These are phyloP conservation scores for Megalops cyprinoides DNA, from an alignment of 2,797 vertebrate species.

Conservation along the genomic window DNA sequence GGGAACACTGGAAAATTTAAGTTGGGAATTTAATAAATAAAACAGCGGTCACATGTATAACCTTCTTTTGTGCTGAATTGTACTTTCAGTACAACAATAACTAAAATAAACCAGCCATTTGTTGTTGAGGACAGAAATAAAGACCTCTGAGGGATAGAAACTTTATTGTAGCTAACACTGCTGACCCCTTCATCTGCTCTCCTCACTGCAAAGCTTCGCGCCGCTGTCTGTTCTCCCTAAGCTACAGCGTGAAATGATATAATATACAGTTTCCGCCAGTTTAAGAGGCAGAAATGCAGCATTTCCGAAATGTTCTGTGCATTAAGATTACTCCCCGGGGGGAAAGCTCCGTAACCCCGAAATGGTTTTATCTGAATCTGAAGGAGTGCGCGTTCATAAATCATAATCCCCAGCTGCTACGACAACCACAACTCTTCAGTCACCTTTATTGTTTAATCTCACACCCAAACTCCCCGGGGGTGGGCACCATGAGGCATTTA, in stretches of 20 bases:
- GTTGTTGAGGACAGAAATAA: slow-evolving; percentile 50
- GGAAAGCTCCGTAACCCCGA: slow-evolving; percentile 62
- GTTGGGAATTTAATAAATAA: slow-evolving; percentile 28
- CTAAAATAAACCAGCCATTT: slow-evolving; percentile 46
- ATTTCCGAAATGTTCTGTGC: slow-evolving; percentile 66
- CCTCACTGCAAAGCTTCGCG: slow-evolving; percentile 43
- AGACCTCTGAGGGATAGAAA: slow-evolving; percentile 53
- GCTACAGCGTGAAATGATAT: slow-evolving; percentile 53
- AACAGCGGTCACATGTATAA: slow-evolving; percentile 21
- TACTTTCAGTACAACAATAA: slow-evolving; percentile 36
- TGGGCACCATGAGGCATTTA: slow-evolving; percentile 62
- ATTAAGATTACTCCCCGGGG: slow-evolving; percentile 72
- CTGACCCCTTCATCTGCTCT: slow-evolving; percentile 55
- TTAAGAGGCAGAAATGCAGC: slow-evolving; percentile 56
- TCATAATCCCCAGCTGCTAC: slow-evolving; percentile 80
- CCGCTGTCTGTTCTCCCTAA: slow-evolving; percentile 48
- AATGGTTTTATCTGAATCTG: slow-evolving; percentile 66
- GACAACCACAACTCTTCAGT: slow-evolving; percentile 77
- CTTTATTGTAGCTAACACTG: slow-evolving; percentile 44
- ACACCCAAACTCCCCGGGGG: slow-evolving; percentile 54
- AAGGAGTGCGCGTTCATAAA: slow-evolving; percentile 84
- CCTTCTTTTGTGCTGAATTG: slow-evolving; percentile 31
- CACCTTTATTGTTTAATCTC: slow-evolving; percentile 81
- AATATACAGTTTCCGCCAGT: slow-evolving; percentile 52
- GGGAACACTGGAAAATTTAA: slow-evolving; percentile 24